These are phyloP conservation scores for Meteorus colon DNA, from an alignment of 2,888 invertebrate genomes.

Conservation along the genomic window DNA sequence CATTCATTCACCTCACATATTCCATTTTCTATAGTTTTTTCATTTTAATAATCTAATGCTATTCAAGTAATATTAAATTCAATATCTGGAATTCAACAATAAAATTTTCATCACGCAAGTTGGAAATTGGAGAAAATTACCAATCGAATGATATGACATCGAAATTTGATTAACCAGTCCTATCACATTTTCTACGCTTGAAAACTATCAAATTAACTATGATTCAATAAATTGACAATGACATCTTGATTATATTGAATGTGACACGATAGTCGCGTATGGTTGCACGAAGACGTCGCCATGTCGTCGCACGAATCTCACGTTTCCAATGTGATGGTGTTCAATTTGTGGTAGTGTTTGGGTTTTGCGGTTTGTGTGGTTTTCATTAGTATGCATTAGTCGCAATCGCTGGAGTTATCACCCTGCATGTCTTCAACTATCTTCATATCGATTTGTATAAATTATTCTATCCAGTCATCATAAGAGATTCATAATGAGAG, in stretches of 20 bases:
- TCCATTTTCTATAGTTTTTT: no score
- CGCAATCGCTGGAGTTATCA: constrained; percentile 56
- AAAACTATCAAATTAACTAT: constrained; percentile 20
- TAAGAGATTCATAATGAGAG: background rate
- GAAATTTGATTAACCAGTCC: no score
- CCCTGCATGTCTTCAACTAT: constrained; percentile 23
- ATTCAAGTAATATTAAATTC: no score
- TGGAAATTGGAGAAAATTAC: no score
- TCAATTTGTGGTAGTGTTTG: constrained; percentile 54
- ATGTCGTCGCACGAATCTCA: constrained; percentile 51
- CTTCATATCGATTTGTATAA: background rate
- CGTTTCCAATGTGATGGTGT: constrained; percentile 52
- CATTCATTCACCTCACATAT: no score
- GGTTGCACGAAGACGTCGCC: constrained; percentile 54
- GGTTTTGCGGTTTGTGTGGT: constrained; percentile 53
- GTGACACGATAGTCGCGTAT: constrained; percentile 52
- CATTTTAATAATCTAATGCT: no score
- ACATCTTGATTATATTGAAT: constrained; percentile 32
- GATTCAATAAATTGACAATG: constrained; percentile 31
- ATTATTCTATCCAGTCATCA: background rate
- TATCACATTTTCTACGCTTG: no score
- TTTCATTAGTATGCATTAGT: constrained; percentile 61
- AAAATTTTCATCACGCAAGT: no score
- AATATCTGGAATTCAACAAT: no score
- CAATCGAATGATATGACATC: no score